These are phyloP conservation scores for Salpingus planirostris DNA, from an alignment of 2,888 invertebrate genomes.

Conservation along the genomic window DNA sequence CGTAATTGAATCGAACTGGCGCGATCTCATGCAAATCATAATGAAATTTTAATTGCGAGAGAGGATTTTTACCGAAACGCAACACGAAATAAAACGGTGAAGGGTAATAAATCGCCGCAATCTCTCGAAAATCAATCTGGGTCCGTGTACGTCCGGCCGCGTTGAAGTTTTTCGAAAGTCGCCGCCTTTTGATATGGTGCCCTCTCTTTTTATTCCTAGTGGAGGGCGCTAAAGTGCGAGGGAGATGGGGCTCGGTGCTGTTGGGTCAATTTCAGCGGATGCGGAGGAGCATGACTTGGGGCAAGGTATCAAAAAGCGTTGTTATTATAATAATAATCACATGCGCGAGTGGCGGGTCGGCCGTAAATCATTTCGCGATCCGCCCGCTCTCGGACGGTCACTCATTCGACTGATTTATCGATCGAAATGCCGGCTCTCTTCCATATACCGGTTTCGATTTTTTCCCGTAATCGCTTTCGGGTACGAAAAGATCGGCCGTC, in stretches of 20 bases:
- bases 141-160: too few relatives aligned
- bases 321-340: slow-evolving; percentile 43
- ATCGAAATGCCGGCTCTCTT: slow-evolving; percentile 33
- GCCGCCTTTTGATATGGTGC: too few relatives aligned
- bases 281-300: slow-evolving; percentile 28
- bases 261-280: slow-evolving; percentile 7
- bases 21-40: too few relatives aligned
- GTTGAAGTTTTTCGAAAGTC: too few relatives aligned
- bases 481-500: too few relatives aligned
- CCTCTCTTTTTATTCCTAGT: slow-evolving; percentile 6
- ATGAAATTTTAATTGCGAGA: slow-evolving; percentile 18
- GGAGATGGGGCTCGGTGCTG: slow-evolving; percentile 7
- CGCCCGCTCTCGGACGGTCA: slow-evolving; percentile 38
- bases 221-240: slow-evolving; percentile 2
- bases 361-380: slow-evolving; percentile 41
- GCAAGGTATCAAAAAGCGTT: slow-evolving; percentile 38
- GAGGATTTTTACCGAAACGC: background rate
- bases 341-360: slow-evolving; percentile 39
- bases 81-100: slow-evolving; percentile 9
- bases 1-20: too few relatives aligned
- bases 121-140: slow-evolving; percentile 20
- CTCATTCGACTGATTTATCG: slow-evolving; percentile 42
- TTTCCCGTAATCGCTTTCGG: slow-evolving; percentile 2
- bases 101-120: slow-evolving; percentile 15
- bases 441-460: slow-evolving; percentile 11